Base-by-base conservation (phyloP, 1,140 invertebrate species). In the Zeugodacus cucurbitae region DNA sequence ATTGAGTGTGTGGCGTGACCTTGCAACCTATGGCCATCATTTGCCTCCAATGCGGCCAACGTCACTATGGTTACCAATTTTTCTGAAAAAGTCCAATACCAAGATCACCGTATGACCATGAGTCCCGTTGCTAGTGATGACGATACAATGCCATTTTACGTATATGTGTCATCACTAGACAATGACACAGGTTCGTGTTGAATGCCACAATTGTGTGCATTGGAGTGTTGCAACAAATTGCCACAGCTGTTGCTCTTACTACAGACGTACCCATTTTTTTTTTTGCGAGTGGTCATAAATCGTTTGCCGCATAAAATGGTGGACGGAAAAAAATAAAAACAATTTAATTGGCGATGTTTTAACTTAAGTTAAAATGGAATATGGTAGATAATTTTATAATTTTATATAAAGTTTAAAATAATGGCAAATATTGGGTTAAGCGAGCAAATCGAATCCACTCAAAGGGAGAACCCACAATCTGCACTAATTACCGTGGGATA, bases 151-250 rank as follows among this genome's bases (percentile, higher is more conserved):
- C 41, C 62, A 64, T 26, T 64, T 64, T 17, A n/a, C 5, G 41
- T 82, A 22, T 74, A 8, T 37, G 6, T 7, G 20, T 37, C n/a
- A 74, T 74, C 32, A n/a, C 32, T 82, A 48, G 14, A 41, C 41
- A 48, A 48, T 44, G n/a, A 41, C 41, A 11, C 48, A 22, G 3
- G 41, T 48, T 48, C 7, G 2, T 48, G 37, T 54, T 82, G 29
- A 82, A 82, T 82, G 74, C 74, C 74, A 82, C 74, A 82, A 82
- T 48, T 82, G 22, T 48, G 74, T 54, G 74, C 74, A 48, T 22
- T 74, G 29, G 34, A 74, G 67, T 37, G 67, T 74, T 74, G 74
- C 74, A 48, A 48, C 41, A 82, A 82, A 82, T 82, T 82, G 37
- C 20, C 41, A 8, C 74, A 82, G 74, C 41, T 82, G 74, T 82